Percentiles rank a stretch among this genome's conserved stretches.
Conservation (phyloP, 2,113 vertebrate genomes). For the Syngnathus typhle region DNA sequence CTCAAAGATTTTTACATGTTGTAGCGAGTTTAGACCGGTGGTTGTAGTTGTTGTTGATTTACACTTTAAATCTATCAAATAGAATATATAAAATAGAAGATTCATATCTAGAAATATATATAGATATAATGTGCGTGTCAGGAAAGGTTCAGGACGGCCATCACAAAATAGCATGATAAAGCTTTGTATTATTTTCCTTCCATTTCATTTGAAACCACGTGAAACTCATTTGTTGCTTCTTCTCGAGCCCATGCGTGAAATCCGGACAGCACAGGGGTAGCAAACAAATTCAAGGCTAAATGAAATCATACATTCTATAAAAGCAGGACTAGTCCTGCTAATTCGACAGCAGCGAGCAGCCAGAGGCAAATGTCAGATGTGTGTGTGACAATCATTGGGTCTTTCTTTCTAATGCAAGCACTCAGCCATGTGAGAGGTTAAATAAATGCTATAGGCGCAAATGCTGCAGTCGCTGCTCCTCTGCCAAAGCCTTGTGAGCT, state of each 20-base stretch:
- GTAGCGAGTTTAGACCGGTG: no score
- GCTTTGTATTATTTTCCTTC: background rate
- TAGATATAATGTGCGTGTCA: background rate
- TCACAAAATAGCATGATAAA: background rate
- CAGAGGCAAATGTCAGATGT: constrained; percentile 55
- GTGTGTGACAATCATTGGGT: no score
- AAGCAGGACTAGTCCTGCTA: constrained; percentile 29
- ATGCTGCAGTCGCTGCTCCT: constrained; percentile 46
- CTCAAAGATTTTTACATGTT: no score
- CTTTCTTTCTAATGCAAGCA: constrained; percentile 44
- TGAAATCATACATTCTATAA: constrained; percentile 26
- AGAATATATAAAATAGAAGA: no score
- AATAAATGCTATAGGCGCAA: constrained; percentile 43
- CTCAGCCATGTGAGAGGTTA: constrained; percentile 52
- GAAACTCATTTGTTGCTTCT: no score
- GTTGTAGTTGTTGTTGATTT: no score
- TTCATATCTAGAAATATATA: background rate
- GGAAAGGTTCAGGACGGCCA: background rate
- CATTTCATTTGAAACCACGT: background rate
- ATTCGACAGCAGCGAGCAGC: constrained; percentile 37
- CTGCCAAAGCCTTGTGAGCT: constrained; percentile 29
- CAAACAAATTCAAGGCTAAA: background rate
- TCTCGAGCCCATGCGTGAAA: no score
- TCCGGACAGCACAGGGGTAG: background rate
- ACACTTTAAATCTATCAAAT: no score